Evolutionary conservation across 1,140 invertebrate genomes (phyloP).

Genomic region (Ceratosolen solmsi): DNA sequence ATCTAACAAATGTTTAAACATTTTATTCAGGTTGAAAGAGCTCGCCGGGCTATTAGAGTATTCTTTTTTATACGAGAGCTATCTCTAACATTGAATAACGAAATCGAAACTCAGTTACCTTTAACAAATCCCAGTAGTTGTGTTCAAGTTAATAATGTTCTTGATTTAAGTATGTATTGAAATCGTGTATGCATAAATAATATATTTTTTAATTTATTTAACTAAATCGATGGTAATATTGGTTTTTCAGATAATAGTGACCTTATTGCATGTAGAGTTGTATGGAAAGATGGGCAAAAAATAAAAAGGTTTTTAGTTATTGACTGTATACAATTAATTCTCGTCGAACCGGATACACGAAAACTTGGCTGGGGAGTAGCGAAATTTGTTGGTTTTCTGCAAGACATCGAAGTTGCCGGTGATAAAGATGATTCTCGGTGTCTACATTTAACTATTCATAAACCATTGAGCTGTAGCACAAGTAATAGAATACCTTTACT

Average conservation of each 20-base stretch:
- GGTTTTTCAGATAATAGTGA: slow-evolving; percentile 92
- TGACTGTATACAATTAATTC: slow-evolving; percentile 93
- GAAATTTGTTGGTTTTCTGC: slow-evolving; percentile 91
- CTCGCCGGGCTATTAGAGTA: slow-evolving; percentile 92
- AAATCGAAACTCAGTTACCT: slow-evolving; percentile 90
- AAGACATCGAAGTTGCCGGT: slow-evolving; percentile 87
- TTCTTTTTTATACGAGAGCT: slow-evolving; percentile 94
- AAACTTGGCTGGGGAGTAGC: slow-evolving; percentile 97
- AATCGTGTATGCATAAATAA: not conserved
- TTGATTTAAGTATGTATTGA: slow-evolving; percentile 89
- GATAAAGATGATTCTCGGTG: slow-evolving; percentile 98
- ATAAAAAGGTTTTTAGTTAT: slow-evolving; percentile 95
- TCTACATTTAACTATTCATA: slow-evolving; percentile 94
- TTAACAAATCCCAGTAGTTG: slow-evolving; percentile 92
- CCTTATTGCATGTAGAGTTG: slow-evolving; percentile 95
- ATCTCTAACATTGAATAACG: slow-evolving; percentile 85
- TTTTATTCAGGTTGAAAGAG: slow-evolving; percentile 87
- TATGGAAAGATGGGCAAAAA: slow-evolving; percentile 90
- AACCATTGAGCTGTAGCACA: slow-evolving; percentile 78
- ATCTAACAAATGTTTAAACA: slow-evolving; percentile 1
- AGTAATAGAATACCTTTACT: slow-evolving; percentile 84
- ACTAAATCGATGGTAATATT: not conserved
- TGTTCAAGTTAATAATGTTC: slow-evolving; percentile 91
- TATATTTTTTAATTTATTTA: not conserved
- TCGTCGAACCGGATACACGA: slow-evolving; percentile 96